A percentile compares a stretch with the other conserved stretches of the same genome.
phyloP scores from a whole-genome alignment of 30 jellyfish, hydroid and myxozoan genomes.

The Aurelia sp. region DNA sequence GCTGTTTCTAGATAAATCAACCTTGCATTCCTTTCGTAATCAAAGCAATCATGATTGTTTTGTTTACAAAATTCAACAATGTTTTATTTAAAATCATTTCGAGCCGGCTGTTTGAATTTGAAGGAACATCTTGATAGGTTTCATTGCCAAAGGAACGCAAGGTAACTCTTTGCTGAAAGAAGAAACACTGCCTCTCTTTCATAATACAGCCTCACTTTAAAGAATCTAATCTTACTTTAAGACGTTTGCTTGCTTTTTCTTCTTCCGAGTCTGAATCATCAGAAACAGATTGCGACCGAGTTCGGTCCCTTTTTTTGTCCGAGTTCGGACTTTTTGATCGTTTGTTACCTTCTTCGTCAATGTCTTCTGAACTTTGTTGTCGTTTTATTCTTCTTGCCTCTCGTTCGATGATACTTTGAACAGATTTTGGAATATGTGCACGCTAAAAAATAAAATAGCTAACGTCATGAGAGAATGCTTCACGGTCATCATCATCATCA shows the following conservation, averaged over 20 bases:
- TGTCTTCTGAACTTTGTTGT: conserved; percentile 19
- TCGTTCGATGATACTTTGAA: conserved; percentile 85
- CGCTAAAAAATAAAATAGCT: conserved; percentile 68
- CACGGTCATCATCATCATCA: too few species aligned
- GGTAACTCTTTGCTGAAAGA: too few species aligned
- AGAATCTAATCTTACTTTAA: conserved; percentile 38
- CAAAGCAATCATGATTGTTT: too few species aligned
- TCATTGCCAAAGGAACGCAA: too few species aligned
- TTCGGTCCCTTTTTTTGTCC: conserved; percentile 34
- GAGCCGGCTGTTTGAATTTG: too few species aligned
- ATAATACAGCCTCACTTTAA: too few species aligned
- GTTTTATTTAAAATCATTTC: too few species aligned
- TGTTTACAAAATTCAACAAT: too few species aligned
- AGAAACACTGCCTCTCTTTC: too few species aligned
- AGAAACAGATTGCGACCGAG: conserved; percentile 56
- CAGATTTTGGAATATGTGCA: conserved; percentile 92
- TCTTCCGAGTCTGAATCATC: conserved; percentile 70
- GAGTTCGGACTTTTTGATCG: conserved; percentile 31
- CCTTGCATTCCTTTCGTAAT: too few species aligned
- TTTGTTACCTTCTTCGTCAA: conserved; percentile 17
- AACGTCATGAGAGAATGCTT: background rate
- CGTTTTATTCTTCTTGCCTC: conserved; percentile 63
- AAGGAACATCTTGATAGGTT: too few species aligned
- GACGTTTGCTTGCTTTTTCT: conserved; percentile 49
- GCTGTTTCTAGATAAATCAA: too few species aligned